phyloP scores from a whole-genome alignment of 2,888 invertebrate genomes.

The Trissolcus brochymenae region DNA sequence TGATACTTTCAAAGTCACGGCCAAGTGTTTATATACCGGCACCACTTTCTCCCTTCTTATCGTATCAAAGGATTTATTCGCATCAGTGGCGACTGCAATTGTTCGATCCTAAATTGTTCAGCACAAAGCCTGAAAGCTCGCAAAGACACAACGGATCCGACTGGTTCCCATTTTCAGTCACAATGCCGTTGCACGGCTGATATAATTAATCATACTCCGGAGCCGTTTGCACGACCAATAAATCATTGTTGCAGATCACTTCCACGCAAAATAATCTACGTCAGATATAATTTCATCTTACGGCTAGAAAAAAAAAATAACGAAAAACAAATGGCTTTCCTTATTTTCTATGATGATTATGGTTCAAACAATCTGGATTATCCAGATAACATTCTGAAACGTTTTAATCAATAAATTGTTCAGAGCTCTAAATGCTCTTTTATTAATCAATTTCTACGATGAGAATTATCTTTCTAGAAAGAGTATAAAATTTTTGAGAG shows the following conservation, averaged over 20 bases:
- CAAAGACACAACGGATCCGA: constrained; percentile 8
- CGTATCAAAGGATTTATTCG: constrained; percentile 52
- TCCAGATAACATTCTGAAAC: too few species aligned
- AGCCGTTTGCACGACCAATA: constrained; percentile 11
- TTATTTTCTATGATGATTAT: too few species aligned
- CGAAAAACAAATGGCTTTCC: too few species aligned
- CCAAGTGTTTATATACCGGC: constrained; percentile 73
- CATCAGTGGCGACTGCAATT: constrained; percentile 29
- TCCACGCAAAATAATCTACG: constrained; percentile 9
- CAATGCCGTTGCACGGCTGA: neutral
- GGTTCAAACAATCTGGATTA: too few species aligned
- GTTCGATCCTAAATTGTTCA: constrained; percentile 30
- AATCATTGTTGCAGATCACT: constrained; percentile 33
- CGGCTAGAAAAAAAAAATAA: too few species aligned
- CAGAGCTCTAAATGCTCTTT: too few species aligned
- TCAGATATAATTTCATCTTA: neutral
- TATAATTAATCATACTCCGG: neutral
- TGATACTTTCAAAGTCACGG: constrained; percentile 75
- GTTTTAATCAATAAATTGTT: too few species aligned
- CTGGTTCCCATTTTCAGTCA: neutral
- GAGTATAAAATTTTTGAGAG: too few species aligned
- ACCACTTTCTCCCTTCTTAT: constrained; percentile 75
- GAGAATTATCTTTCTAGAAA: too few species aligned
- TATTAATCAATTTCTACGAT: too few species aligned
- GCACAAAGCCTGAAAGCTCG: neutral